Evolutionary conservation across 2,797 vertebrate genomes (phyloP).

Genomic region (Microctenopoma steveboyesi): DNA sequence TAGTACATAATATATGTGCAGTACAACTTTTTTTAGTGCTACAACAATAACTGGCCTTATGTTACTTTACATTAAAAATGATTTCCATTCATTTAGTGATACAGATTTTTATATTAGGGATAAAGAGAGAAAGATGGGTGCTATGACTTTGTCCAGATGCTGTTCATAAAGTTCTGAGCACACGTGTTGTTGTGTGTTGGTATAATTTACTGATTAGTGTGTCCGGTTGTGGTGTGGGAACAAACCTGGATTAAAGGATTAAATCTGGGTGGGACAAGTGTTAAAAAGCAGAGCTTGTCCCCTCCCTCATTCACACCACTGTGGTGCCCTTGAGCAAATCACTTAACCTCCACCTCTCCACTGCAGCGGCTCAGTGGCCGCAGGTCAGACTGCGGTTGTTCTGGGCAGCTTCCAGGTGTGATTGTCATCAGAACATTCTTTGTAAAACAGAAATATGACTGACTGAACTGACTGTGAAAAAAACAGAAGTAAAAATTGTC

Average conservation of each 20-base stretch:
- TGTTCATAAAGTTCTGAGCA: constrained; percentile 24
- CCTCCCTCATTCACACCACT: not conserved
- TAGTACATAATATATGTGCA: no score
- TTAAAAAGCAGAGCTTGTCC: not conserved
- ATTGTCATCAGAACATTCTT: not conserved
- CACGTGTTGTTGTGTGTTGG: constrained; percentile 54
- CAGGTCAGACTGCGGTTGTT: not conserved
- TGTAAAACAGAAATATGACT: not conserved
- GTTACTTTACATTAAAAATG: not conserved
- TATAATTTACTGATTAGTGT: constrained; percentile 42
- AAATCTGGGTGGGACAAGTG: not conserved
- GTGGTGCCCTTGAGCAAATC: not conserved
- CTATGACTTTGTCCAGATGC: not conserved
- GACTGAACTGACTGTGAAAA: not conserved
- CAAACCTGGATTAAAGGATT: not conserved
- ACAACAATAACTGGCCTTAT: not conserved
- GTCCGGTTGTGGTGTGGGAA: constrained; percentile 19
- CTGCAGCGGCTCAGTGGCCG: not conserved
- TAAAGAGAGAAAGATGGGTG: not conserved
- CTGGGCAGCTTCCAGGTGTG: not conserved
- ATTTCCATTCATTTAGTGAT: no score
- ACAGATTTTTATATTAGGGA: no score
- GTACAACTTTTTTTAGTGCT: not conserved
- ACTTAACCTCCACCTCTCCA: not conserved
- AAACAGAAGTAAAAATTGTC: not conserved